Percentiles rank a stretch among this genome's conserved stretches.
phyloP scores from a whole-genome alignment of 23 tunicate genomes.

The Trididemnum clinides region DNA sequence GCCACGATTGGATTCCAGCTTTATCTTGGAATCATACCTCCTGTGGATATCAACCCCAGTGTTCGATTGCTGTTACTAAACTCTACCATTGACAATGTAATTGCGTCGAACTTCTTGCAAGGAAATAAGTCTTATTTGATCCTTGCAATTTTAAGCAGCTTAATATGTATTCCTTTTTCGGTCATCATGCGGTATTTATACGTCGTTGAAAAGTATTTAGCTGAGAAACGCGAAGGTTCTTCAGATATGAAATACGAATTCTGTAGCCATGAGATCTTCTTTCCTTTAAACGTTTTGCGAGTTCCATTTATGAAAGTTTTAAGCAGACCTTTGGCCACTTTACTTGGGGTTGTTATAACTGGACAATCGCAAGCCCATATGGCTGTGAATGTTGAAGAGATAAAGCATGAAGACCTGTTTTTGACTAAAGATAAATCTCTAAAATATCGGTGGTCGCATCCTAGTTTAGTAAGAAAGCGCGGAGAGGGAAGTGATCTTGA shows the following conservation, averaged over 20 bases:
- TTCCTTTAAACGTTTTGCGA: background rate
- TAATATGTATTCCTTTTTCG: slow-evolving; percentile 30
- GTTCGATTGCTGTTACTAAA: background rate
- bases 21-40: slow-evolving; percentile 1
- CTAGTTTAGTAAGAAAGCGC: no score
- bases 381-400: no score
- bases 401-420: no score
- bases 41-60: background rate
- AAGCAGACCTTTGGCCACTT: slow-evolving; percentile 9
- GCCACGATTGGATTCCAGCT: slow-evolving; percentile 24
- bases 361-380: background rate
- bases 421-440: no score
- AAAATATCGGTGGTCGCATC: no score
- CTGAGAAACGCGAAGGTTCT: background rate
- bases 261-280: slow-evolving; percentile 42
- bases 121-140: background rate
- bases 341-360: slow-evolving; percentile 1
- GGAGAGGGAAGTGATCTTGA: no score
- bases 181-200: background rate
- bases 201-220: background rate
- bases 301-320: slow-evolving; percentile 44
- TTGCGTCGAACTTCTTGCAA: background rate
- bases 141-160: slow-evolving; percentile 15
- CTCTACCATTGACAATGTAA: background rate
- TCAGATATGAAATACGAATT: background rate